Conservation (phyloP, 2,113 vertebrate genomes). For the Salvelinus sp. region DNA sequence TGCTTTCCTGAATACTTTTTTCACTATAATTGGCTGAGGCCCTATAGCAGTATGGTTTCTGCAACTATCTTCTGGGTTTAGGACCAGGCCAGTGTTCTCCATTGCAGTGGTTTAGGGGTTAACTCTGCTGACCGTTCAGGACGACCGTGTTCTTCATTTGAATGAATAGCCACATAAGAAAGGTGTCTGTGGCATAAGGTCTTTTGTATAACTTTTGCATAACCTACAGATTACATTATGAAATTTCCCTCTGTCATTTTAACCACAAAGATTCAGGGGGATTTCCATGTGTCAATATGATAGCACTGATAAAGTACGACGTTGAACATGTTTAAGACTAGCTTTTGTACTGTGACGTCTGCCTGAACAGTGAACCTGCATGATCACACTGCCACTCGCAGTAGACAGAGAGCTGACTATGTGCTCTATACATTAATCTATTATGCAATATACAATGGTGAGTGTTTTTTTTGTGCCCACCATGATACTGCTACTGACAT, state of each 20-base stretch:
- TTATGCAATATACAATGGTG: neutral
- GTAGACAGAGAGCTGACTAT: slow-evolving; percentile 1
- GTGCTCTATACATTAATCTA: neutral
- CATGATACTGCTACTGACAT: neutral
- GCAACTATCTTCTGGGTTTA: neutral
- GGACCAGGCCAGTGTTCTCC: neutral
- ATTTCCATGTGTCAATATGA: no score
- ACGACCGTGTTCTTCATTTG: neutral
- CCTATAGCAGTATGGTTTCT: no score
- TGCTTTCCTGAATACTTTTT: neutral
- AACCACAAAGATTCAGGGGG: no score
- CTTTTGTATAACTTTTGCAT: neutral
- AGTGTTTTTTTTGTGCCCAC: neutral
- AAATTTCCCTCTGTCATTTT: no score
- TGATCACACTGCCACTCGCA: slow-evolving; percentile 11
- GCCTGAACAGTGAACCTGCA: slow-evolving; percentile 11
- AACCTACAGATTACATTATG: neutral
- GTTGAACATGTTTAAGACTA: neutral
- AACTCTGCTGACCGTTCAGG: neutral
- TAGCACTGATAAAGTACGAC: no score
- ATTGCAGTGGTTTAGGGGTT: neutral
- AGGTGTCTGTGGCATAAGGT: neutral
- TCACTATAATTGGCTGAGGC: neutral
- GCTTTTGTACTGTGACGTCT: slow-evolving; percentile 3
- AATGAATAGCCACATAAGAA: neutral